Percentiles rank a stretch among this genome's conserved stretches.
Evolutionary conservation across 2,113 vertebrate genomes (phyloP).

Genomic region (Neogobius melanostomus): DNA sequence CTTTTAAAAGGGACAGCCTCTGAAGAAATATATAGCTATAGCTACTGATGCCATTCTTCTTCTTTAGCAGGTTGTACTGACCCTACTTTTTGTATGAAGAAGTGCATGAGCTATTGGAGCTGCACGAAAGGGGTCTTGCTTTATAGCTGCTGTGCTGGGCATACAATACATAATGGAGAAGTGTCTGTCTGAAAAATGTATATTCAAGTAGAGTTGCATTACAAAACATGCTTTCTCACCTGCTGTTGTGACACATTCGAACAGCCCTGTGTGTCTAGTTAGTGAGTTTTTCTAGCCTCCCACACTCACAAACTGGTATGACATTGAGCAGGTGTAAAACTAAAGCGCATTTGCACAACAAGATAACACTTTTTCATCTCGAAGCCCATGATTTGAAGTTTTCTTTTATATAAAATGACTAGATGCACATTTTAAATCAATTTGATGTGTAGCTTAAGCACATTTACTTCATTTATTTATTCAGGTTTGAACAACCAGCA

Average conservation of each 20-base stretch:
- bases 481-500: too few species aligned
- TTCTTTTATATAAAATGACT: too few species aligned
- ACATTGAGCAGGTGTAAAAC: background rate
- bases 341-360: background rate
- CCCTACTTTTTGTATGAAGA: conserved; percentile 50
- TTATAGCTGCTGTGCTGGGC: background rate
- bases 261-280: conserved; percentile 13
- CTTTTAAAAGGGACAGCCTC: conserved; percentile 47
- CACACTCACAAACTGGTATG: background rate
- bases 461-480: too few species aligned
- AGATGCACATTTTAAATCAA: too few species aligned
- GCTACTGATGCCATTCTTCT: conserved; percentile 22
- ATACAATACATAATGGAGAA: background rate
- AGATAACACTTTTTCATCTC: background rate
- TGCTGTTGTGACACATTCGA: conserved; percentile 8
- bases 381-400: background rate
- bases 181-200: background rate
- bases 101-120: conserved; percentile 19
- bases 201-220: background rate
- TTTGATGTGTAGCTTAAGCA: too few species aligned
- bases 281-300: conserved; percentile 7
- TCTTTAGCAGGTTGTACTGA: conserved; percentile 44
- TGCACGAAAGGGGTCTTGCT: conserved; percentile 14
- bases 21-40: conserved; percentile 25
- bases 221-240: conserved; percentile 3